A percentile compares a stretch with the other conserved stretches of the same genome.
phyloP scores from a whole-genome alignment of 2,888 invertebrate genomes.

The Atherix ibis region DNA sequence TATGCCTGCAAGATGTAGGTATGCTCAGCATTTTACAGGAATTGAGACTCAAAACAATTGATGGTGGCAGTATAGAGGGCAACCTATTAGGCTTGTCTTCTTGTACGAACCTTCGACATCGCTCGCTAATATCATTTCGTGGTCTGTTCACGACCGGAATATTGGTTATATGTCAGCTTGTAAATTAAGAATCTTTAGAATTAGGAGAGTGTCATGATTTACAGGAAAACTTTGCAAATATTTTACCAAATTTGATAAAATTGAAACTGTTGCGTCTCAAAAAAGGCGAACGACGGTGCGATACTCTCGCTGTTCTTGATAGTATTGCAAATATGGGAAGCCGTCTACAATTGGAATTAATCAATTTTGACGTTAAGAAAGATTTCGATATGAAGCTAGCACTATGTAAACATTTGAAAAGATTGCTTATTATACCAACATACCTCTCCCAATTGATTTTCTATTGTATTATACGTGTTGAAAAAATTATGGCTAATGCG shows the following conservation, averaged over 20 bases:
- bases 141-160: conserved; percentile 41
- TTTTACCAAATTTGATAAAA: conserved; percentile 43
- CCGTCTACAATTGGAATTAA: conserved; percentile 56
- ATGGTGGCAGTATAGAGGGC: conserved; percentile 44
- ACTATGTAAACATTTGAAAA: conserved; percentile 53
- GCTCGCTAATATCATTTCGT: conserved; percentile 43
- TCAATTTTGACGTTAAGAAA: conserved; percentile 65
- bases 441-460: conserved; percentile 75
- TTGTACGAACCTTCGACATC: conserved; percentile 41
- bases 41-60: conserved; percentile 57
- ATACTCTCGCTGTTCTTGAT: conserved; percentile 49
- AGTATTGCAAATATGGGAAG: conserved; percentile 47
- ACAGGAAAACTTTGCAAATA: conserved; percentile 48
- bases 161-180: conserved; percentile 45
- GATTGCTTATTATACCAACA: conserved; percentile 65
- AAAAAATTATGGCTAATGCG: conserved; percentile 53
- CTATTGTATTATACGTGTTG: conserved; percentile 56
- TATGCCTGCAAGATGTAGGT: conserved; percentile 46
- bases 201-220: conserved; percentile 66
- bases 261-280: conserved; percentile 59
- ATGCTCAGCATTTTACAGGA: conserved; percentile 47
- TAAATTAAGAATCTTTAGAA: conserved; percentile 54
- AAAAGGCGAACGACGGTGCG: conserved; percentile 48
- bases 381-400: conserved; percentile 63
- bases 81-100: conserved; percentile 45